Conservation (phyloP, 2,113 vertebrate genomes). For the Bujurquina vittata region DNA sequence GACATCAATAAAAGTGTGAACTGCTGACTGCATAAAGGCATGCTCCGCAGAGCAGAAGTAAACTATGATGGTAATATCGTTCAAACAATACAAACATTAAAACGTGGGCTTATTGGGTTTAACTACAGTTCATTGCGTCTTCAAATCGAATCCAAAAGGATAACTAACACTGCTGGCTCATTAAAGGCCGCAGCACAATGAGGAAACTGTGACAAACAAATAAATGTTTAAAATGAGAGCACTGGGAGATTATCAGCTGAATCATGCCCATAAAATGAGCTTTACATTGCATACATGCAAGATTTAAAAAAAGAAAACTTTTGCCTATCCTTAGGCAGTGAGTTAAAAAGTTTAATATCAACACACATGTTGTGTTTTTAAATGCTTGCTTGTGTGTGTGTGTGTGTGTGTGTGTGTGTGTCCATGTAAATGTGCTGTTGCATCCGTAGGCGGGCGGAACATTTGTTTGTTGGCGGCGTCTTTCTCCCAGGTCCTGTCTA, state of each 20-base stretch:
- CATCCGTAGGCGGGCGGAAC: slow-evolving; percentile 54
- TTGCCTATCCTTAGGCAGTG: slow-evolving; percentile 31
- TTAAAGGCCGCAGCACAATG: slow-evolving; percentile 32
- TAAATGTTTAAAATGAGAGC: slow-evolving; percentile 24
- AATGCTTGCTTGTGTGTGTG: neutral
- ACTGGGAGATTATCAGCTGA: slow-evolving; percentile 18
- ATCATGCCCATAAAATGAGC: slow-evolving; percentile 13
- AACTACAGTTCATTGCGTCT: slow-evolving; percentile 42
- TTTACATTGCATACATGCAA: slow-evolving; percentile 11
- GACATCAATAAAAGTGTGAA: neutral
- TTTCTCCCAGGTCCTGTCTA: slow-evolving; percentile 59
- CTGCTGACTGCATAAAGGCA: neutral
- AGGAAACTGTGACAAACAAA: slow-evolving; percentile 27
- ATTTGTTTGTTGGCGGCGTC: slow-evolving; percentile 59
- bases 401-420: slow-evolving; percentile 1
- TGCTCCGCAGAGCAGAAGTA: slow-evolving; percentile 5
- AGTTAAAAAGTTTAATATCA: slow-evolving; percentile 25
- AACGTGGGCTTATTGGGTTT: slow-evolving; percentile 32
- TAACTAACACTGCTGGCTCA: slow-evolving; percentile 32
- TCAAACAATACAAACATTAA: slow-evolving; percentile 28
- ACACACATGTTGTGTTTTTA: neutral
- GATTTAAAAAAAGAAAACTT: slow-evolving; percentile 22
- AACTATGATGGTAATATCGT: slow-evolving; percentile 16
- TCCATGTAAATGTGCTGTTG: slow-evolving; percentile 20
- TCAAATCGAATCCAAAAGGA: slow-evolving; percentile 49